Conservation (phyloP, 1,140 invertebrate species). For the Euura saliciscinereae region DNA sequence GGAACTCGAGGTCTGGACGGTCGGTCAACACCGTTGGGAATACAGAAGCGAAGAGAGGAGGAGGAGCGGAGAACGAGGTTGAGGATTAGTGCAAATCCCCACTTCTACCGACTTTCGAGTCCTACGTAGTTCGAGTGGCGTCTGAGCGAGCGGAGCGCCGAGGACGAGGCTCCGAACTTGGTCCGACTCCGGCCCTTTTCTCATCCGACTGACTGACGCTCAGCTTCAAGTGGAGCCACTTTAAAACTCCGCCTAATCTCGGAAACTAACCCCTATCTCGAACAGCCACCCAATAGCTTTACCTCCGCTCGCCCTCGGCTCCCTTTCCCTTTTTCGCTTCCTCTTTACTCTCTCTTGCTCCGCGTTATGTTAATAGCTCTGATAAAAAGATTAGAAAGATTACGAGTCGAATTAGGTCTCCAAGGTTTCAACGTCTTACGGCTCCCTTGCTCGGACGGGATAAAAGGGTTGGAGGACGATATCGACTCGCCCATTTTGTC, state of each 20-base stretch:
- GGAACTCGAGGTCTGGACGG: constrained; percentile 1
- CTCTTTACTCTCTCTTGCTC: neutral
- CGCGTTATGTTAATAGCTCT: constrained; percentile 5
- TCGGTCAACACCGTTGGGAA: neutral
- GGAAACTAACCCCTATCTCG: constrained; percentile 6
- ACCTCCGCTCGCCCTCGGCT: neutral
- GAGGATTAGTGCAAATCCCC: constrained; percentile 18
- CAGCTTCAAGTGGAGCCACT: constrained; percentile 4
- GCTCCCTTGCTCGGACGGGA: neutral
- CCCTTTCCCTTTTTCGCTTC: too few species aligned
- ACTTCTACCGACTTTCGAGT: constrained; percentile 19
- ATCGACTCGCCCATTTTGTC: neutral
- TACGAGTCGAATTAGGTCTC: neutral
- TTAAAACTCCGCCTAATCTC: constrained; percentile 5
- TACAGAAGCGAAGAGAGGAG: neutral
- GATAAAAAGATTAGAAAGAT: constrained; percentile 5
- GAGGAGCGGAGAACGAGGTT: constrained; percentile 18
- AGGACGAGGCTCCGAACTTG: constrained; percentile 14
- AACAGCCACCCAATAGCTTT: neutral
- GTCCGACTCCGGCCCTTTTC: neutral
- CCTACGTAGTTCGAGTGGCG: constrained; percentile 16
- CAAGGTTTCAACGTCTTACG: neutral
- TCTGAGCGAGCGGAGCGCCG: constrained; percentile 16
- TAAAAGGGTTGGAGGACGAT: neutral
- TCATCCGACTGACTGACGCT: neutral